Conservation (phyloP, 2,113 vertebrate species). For the Ptyas mucosa region DNA sequence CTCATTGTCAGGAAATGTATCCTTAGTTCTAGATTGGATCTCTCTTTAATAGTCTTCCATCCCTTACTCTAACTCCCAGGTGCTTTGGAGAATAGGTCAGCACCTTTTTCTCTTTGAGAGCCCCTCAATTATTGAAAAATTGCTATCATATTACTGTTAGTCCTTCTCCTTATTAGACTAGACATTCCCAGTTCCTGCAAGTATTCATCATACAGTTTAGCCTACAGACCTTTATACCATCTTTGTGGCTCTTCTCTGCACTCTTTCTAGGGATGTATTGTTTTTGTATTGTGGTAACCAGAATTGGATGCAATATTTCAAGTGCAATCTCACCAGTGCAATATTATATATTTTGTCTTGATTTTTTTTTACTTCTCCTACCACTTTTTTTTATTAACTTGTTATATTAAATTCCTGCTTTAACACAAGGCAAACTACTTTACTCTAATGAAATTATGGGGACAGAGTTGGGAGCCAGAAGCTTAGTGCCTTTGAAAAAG, state of each 20-base stretch:
- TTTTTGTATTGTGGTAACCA: neutral
- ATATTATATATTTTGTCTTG: neutral
- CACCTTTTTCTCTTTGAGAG: neutral
- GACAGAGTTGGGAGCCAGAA: neutral
- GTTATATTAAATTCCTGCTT: conserved; percentile 8
- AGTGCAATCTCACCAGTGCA: neutral
- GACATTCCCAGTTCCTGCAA: neutral
- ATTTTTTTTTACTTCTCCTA: neutral
- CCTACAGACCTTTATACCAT: neutral
- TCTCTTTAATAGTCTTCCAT: neutral
- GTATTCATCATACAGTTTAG: neutral
- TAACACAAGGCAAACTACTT: neutral
- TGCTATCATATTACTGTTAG: neutral
- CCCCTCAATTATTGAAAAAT: neutral
- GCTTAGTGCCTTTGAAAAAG: conserved; percentile 15
- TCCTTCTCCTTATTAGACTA: neutral
- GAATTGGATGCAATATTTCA: neutral
- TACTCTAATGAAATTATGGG: neutral
- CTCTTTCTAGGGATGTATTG: neutral
- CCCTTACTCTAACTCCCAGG: neutral
- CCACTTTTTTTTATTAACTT: neutral
- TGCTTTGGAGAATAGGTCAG: neutral
- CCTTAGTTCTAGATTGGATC: neutral
- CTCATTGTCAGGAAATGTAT: neutral
- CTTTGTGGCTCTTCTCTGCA: neutral